Evolutionary conservation across 1,140 invertebrate species (phyloP).

Genomic region (Aporrectodea caliginosa): DNA sequence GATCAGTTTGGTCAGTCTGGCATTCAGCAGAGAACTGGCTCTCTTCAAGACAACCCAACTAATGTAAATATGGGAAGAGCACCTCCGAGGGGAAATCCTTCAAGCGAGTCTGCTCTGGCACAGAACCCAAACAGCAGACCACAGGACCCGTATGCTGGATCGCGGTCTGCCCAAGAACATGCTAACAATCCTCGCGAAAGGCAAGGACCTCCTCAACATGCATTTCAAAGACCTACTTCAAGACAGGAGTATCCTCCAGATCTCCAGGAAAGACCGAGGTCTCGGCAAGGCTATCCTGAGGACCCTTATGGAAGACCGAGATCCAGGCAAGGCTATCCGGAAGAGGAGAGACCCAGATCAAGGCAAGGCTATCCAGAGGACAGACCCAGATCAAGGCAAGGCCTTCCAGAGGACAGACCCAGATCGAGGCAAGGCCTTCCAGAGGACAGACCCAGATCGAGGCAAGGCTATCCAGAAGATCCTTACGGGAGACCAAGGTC

Average conservation of each 20-base stretch:
- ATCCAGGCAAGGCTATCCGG: conserved; percentile 18
- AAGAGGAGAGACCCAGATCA: conserved; percentile 25
- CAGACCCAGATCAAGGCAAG: conserved; percentile 23
- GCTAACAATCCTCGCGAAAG: not conserved
- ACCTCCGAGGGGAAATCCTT: no score
- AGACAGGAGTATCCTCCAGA: not conserved
- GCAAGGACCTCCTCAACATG: not conserved
- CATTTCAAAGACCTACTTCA: not conserved
- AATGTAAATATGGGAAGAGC: no score
- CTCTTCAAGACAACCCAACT: no score
- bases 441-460: not conserved
- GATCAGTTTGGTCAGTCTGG: no score
- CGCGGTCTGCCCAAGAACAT: not conserved
- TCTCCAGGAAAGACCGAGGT: not conserved
- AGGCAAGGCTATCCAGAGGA: conserved; percentile 20
- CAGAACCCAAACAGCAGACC: no score
- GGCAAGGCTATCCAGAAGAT: not conserved
- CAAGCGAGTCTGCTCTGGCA: no score
- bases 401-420: not conserved
- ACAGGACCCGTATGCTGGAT: no score
- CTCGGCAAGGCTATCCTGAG: conserved; percentile 22
- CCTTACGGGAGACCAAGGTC: not conserved
- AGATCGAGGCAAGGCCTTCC: not conserved
- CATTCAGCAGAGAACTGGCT: no score
- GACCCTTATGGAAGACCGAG: not conserved